phyloP scores from a whole-genome alignment of 2,888 invertebrate genomes.

The Omphaloscelis lunosa region DNA sequence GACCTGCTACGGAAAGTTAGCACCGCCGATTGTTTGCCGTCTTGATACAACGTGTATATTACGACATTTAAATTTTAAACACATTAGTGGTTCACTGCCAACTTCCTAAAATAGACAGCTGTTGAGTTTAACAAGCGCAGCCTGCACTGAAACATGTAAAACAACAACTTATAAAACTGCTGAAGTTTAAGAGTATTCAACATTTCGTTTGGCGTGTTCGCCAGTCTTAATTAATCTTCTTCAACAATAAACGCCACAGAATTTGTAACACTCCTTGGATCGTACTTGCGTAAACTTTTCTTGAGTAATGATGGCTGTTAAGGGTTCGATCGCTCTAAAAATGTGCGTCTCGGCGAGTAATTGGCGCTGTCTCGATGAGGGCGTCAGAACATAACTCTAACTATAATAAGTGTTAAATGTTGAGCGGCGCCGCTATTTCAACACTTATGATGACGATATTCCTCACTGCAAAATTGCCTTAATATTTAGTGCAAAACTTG shows the following conservation, averaged over 20 bases:
- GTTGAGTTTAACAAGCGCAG: conserved; percentile 27
- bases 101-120: conserved; percentile 45
- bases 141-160: conserved; percentile 16
- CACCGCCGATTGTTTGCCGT: conserved; percentile 43
- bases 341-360: conserved; percentile 51
- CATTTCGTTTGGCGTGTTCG: conserved; percentile 59
- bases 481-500: conserved; percentile 64
- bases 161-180: conserved; percentile 35
- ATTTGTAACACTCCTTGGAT: conserved; percentile 71
- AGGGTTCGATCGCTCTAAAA: conserved; percentile 65
- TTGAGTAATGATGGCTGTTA: conserved; percentile 73
- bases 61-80: conserved; percentile 42
- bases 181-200: conserved; percentile 53
- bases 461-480: conserved; percentile 44
- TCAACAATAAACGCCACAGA: conserved; percentile 73
- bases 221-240: conserved; percentile 73
- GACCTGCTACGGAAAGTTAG: conserved; percentile 54
- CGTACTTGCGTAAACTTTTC: conserved; percentile 71
- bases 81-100: conserved; percentile 36
- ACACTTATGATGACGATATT: conserved; percentile 56
- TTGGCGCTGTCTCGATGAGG: conserved; percentile 34
- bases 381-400: conserved; percentile 31
- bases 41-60: conserved; percentile 33
- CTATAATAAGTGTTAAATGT: conserved; percentile 44
- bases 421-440: conserved; percentile 32